phyloP scores from a whole-genome alignment of 2,888 invertebrate genomes.

The Erpobdella octoculata region DNA sequence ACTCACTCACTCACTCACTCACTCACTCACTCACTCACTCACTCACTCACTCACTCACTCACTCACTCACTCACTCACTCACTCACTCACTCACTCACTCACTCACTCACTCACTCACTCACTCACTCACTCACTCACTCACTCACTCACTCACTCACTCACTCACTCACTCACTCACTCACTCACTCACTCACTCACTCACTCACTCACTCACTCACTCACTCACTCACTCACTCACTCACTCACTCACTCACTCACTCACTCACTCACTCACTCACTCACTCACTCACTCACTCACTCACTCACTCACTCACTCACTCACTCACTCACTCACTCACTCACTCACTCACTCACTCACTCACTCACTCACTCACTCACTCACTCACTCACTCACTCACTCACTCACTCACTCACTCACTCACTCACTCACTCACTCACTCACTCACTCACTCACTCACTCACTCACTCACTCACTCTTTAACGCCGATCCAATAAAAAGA shows the following conservation, averaged over 20 bases:
- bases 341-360: conserved; percentile 28
- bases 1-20: conserved; percentile 30
- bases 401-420: conserved; percentile 25
- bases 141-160: conserved; percentile 26
- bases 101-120: conserved; percentile 25
- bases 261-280: conserved; percentile 26
- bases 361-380: conserved; percentile 28
- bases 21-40: conserved; percentile 28
- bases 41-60: conserved; percentile 28
- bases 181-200: conserved; percentile 9
- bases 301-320: conserved; percentile 11
- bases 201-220: conserved; percentile 18
- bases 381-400: conserved; percentile 26
- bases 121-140: conserved; percentile 23
- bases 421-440: conserved; percentile 18
- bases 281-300: conserved; percentile 17
- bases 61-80: conserved; percentile 24
- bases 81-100: conserved; percentile 18
- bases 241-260: conserved; percentile 11
- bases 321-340: conserved; percentile 18
- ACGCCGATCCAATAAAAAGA: too few species aligned
- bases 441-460: conserved; percentile 11
- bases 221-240: conserved; percentile 16
- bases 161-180: conserved; percentile 24
- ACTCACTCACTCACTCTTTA: conserved; percentile 7